phyloP scores from a whole-genome alignment of 2,797 vertebrate genomes.

The Chaenodraco wilsoni region DNA sequence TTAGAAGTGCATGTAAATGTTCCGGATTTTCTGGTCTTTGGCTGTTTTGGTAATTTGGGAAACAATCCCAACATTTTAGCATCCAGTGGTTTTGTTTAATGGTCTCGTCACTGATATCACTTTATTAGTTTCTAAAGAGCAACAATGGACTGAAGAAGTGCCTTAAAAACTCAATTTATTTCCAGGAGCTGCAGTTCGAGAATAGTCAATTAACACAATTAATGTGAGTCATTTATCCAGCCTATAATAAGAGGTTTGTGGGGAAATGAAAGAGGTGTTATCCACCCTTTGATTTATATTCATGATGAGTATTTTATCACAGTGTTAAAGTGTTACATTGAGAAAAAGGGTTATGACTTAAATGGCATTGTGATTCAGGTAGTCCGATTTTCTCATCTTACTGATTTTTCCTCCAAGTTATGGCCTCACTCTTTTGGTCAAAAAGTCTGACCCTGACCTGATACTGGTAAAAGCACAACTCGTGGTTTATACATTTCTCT shows the following conservation, averaged over 20 bases:
- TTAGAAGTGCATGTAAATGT: conserved; percentile 1
- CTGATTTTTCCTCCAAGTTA: no score
- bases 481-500: no score
- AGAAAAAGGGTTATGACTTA: neutral
- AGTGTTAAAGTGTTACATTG: neutral
- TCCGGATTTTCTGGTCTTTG: neutral
- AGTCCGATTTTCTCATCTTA: no score
- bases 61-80: neutral
- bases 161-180: conserved; percentile 22
- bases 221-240: conserved; percentile 28
- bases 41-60: neutral
- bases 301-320: neutral
- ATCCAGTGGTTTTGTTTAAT: conserved; percentile 14
- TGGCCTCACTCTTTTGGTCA: no score
- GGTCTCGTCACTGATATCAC: conserved; percentile 13
- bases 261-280: neutral
- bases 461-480: no score
- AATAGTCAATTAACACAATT: conserved; percentile 17
- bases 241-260: conserved; percentile 8
- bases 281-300: neutral
- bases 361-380: neutral
- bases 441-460: no score
- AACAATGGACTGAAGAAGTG: conserved; percentile 16
- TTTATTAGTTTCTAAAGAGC: conserved; percentile 24
- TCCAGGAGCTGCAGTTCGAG: conserved; percentile 13